A percentile compares a stretch with the other conserved stretches of the same genome.
phyloP scores from a whole-genome alignment of 2,888 invertebrate genomes.

The Agonopterix heracliana region DNA sequence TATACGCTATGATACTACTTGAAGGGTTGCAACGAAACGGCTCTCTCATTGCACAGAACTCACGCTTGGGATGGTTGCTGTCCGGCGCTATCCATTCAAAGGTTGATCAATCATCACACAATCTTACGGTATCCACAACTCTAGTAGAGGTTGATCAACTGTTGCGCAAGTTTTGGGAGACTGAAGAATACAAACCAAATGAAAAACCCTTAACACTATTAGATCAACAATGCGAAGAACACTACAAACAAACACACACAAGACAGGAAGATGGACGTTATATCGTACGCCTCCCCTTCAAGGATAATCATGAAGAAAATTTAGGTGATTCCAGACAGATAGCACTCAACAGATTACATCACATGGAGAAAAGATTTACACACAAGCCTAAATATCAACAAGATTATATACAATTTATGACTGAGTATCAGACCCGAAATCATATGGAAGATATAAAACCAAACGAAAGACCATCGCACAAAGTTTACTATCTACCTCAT shows the following conservation, averaged over 20 bases:
- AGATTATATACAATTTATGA: conserved; percentile 16
- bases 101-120: no score
- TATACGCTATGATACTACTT: conserved; percentile 15
- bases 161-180: conserved; percentile 18
- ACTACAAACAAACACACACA: conserved; percentile 11
- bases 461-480: conserved; percentile 10
- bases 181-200: conserved; percentile 14
- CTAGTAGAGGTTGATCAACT: conserved; percentile 15
- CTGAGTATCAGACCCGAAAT: conserved; percentile 13
- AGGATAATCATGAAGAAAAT: conserved; percentile 1
- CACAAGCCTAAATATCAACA: conserved; percentile 12
- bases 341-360: conserved; percentile 14
- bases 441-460: conserved; percentile 17
- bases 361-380: conserved; percentile 15
- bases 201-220: conserved; percentile 8
- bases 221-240: conserved; percentile 15
- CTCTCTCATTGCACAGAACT: conserved; percentile 14
- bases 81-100: conserved; percentile 11
- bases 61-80: conserved; percentile 17
- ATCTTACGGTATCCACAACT: conserved; percentile 12
- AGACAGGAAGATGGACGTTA: conserved; percentile 12
- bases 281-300: conserved; percentile 16
- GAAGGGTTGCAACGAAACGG: conserved; percentile 14
- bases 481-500: conserved; percentile 18
- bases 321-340: conserved; percentile 3